Conservation (phyloP, 2,113 vertebrate genomes). For the Craseonycteris thonglongyai region DNA sequence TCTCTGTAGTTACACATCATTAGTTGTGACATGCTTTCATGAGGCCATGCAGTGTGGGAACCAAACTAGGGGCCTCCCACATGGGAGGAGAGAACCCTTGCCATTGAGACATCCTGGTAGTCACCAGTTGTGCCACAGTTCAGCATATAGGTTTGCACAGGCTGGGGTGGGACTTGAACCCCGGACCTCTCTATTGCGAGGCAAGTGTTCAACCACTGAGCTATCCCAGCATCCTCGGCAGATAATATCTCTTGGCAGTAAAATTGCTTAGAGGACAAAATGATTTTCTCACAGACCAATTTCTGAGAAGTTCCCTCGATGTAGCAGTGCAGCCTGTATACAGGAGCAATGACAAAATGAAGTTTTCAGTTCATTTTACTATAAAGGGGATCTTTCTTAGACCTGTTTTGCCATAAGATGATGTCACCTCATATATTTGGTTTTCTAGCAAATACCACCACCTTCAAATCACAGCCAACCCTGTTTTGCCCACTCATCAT, state of each 20-base stretch:
- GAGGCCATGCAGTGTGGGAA: no score
- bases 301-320: background rate
- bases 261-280: background rate
- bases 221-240: no score
- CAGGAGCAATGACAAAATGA: background rate
- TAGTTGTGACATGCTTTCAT: no score
- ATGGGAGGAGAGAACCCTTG: no score
- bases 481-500: background rate
- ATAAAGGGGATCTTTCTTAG: background rate
- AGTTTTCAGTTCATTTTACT: background rate
- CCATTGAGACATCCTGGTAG: no score
- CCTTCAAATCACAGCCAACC: background rate
- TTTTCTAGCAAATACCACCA: background rate
- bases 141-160: no score
- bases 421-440: background rate
- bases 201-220: no score
- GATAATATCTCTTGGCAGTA: background rate
- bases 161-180: no score
- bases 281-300: background rate
- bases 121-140: no score
- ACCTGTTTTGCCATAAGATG: background rate
- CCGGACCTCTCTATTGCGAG: no score
- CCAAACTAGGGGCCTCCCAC: no score
- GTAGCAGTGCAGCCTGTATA: background rate
- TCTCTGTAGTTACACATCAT: no score